Evolutionary conservation across 2,888 invertebrate genomes (phyloP).

Genomic region (Cerastis leucographa): DNA sequence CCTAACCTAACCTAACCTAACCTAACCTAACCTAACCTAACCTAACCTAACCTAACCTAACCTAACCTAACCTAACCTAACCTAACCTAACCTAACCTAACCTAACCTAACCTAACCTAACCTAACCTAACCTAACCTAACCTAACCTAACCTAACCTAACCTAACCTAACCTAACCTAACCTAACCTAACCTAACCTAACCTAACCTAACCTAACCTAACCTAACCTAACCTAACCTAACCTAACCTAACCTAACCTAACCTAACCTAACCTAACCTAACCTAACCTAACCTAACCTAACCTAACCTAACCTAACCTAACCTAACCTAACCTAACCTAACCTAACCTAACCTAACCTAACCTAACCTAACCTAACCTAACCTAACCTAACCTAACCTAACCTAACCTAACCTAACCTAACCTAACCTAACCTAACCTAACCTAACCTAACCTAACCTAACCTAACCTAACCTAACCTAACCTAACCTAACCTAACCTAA

Average conservation of each 20-base stretch:
- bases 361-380: constrained; percentile 39
- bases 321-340: constrained; percentile 32
- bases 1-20: constrained; percentile 26
- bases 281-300: constrained; percentile 49
- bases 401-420: constrained; percentile 42
- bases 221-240: background rate
- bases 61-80: constrained; percentile 30
- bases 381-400: constrained; percentile 41
- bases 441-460: constrained; percentile 33
- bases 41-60: background rate
- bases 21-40: constrained; percentile 27
- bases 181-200: too few relatives aligned
- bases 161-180: too few relatives aligned
- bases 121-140: constrained; percentile 51
- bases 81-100: constrained; percentile 51
- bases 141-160: constrained; percentile 53
- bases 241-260: constrained; percentile 50
- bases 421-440: constrained; percentile 33
- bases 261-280: constrained; percentile 53
- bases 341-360: constrained; percentile 42
- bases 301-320: constrained; percentile 47
- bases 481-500: too few relatives aligned
- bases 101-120: constrained; percentile 48
- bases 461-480: too few relatives aligned
- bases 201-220: too few relatives aligned